A percentile compares a stretch with the other conserved stretches of the same genome.
These are phyloP conservation scores for Petrophora chlorosata DNA, from an alignment of 2,888 invertebrate genomes.

Conservation along the genomic window DNA sequence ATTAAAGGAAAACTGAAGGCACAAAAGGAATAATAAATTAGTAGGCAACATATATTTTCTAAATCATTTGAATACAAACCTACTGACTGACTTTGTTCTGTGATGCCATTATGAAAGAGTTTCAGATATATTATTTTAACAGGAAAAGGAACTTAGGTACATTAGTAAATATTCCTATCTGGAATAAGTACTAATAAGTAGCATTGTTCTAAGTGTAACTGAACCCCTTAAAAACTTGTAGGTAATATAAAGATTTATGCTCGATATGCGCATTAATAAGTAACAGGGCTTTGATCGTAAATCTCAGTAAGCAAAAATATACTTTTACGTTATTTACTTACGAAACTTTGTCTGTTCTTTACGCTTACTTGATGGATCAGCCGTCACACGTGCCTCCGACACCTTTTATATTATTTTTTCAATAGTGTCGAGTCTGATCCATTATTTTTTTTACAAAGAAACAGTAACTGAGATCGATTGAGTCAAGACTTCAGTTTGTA, in stretches of 20 bases:
- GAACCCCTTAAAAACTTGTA: conserved; percentile 18
- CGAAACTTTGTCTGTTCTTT: conserved; percentile 30
- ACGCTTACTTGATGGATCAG: conserved; percentile 38
- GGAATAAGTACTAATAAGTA: background rate
- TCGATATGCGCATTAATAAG: conserved; percentile 17
- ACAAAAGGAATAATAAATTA: conserved; percentile 16
- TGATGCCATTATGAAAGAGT: too few species aligned
- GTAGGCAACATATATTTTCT: conserved; percentile 2
- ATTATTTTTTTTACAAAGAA: conserved; percentile 29
- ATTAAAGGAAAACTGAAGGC: conserved; percentile 7
- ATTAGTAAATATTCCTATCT: background rate
- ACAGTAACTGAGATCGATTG: conserved; percentile 34
- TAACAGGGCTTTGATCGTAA: conserved; percentile 27
- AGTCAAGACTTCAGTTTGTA: conserved; percentile 13
- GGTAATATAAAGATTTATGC: conserved; percentile 15
- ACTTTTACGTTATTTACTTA: conserved; percentile 23
- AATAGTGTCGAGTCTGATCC: conserved; percentile 24
- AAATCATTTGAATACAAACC: too few species aligned
- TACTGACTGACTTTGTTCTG: too few species aligned
- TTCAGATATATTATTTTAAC: too few species aligned
- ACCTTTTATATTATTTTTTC: conserved; percentile 34
- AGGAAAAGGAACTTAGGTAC: too few species aligned
- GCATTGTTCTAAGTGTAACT: conserved; percentile 2
- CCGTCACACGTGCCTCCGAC: conserved; percentile 36
- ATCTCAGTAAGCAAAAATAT: conserved; percentile 27